These are phyloP conservation scores for Achatina immaculata DNA, from an alignment of 1,140 invertebrate species.

Conservation along the genomic window DNA sequence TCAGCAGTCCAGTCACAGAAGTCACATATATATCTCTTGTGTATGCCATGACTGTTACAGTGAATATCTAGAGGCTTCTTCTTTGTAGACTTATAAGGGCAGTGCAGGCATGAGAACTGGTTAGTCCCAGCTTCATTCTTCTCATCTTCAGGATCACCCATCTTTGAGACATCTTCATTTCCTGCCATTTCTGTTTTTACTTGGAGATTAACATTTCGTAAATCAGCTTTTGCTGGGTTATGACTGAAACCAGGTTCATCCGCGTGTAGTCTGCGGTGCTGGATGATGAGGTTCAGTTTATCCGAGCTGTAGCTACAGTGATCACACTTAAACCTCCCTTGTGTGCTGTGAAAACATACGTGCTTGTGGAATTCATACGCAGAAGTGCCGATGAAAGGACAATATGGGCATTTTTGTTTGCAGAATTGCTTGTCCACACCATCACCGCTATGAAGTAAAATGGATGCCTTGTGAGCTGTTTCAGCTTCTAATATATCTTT, in stretches of 20 bases:
- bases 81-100: slow-evolving; percentile 61
- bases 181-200: not conserved
- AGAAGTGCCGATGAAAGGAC: slow-evolving; percentile 54
- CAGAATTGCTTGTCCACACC: slow-evolving; percentile 42
- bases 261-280: slow-evolving; percentile 52
- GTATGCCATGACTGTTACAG: slow-evolving; percentile 59
- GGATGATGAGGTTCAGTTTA: slow-evolving; percentile 46
- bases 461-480: slow-evolving; percentile 20
- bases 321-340: slow-evolving; percentile 56
- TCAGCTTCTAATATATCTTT: slow-evolving; percentile 28
- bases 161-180: not conserved
- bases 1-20: slow-evolving; percentile 67
- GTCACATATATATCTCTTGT: slow-evolving; percentile 62
- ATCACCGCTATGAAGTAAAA: not conserved
- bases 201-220: slow-evolving; percentile 38
- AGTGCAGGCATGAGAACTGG: slow-evolving; percentile 49
- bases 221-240: slow-evolving; percentile 38
- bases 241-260: slow-evolving; percentile 48
- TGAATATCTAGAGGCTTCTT: slow-evolving; percentile 59
- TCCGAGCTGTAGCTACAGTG: slow-evolving; percentile 57
- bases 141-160: not conserved
- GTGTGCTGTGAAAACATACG: slow-evolving; percentile 44
- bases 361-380: slow-evolving; percentile 50
- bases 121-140: not conserved
- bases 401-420: slow-evolving; percentile 50